Evolutionary conservation across 1,140 invertebrate species (phyloP).

Genomic region (Magallana ariakensis): DNA sequence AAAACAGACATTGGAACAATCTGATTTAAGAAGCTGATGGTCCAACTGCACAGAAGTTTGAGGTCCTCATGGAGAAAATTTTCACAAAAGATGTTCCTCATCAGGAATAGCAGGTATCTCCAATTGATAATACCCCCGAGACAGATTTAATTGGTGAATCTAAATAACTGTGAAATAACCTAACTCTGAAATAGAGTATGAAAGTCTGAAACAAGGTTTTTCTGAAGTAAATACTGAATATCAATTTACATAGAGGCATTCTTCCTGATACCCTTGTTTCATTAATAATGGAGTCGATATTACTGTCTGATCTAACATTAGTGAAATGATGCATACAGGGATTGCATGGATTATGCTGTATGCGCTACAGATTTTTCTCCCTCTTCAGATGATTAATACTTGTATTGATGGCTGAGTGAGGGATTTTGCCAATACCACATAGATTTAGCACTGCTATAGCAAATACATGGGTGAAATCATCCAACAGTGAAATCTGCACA

Average conservation of each 20-base stretch:
- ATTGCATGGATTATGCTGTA: not conserved
- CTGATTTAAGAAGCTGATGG: no score
- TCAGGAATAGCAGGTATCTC: no score
- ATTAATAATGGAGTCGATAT: not conserved
- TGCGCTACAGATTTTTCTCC: not conserved
- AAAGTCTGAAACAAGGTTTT: not conserved
- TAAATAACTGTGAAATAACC: no score
- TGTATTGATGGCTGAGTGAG: not conserved
- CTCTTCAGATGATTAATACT: constrained; percentile 1
- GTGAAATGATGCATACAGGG: constrained; percentile 10
- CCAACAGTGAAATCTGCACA: not conserved
- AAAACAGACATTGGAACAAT: no score
- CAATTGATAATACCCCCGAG: no score
- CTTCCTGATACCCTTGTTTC: constrained; percentile 6
- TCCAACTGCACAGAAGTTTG: no score
- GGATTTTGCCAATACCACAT: not conserved
- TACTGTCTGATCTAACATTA: not conserved
- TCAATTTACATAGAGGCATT: not conserved
- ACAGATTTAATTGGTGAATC: no score
- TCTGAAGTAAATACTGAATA: no score
- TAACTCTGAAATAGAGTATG: not conserved
- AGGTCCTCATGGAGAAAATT: no score
- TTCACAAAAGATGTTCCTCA: no score
- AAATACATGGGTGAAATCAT: not conserved
- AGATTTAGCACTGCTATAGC: not conserved